phyloP scores from a whole-genome alignment of 64 coral and sea anemone species.

The Catalaphyllia jardinei region DNA sequence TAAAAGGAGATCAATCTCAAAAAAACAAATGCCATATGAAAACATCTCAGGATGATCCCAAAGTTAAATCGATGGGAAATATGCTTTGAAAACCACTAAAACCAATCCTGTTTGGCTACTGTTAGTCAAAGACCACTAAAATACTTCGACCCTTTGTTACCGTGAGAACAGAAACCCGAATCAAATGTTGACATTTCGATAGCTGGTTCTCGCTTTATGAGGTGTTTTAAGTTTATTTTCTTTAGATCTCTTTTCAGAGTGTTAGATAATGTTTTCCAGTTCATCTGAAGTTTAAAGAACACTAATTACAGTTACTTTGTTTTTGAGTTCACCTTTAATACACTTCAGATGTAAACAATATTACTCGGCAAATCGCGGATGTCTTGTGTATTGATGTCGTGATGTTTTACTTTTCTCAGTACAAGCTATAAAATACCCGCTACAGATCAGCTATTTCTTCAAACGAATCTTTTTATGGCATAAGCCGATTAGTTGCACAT shows the following conservation, averaged over 20 bases:
- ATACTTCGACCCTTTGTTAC: background rate
- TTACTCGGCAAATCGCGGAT: too few relatives aligned
- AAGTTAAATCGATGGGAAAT: background rate
- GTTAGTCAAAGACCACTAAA: background rate
- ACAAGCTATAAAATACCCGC: too few relatives aligned
- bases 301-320: background rate
- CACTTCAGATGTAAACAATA: background rate
- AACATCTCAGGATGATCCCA: background rate
- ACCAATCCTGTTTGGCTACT: background rate
- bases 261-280: background rate
- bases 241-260: constrained; percentile 2
- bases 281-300: too few relatives aligned
- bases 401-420: too few relatives aligned
- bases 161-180: constrained; percentile 7
- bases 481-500: too few relatives aligned
- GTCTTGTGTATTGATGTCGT: too few relatives aligned
- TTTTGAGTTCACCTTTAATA: background rate
- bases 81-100: background rate
- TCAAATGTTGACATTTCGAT: background rate
- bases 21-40: background rate
- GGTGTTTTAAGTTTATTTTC: constrained; percentile 1
- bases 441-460: too few relatives aligned
- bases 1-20: constrained; percentile 13
- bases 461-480: too few relatives aligned
- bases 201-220: background rate